Evolutionary conservation across 2,888 invertebrate species (phyloP).

Genomic region (Ichneumon xanthorius): DNA sequence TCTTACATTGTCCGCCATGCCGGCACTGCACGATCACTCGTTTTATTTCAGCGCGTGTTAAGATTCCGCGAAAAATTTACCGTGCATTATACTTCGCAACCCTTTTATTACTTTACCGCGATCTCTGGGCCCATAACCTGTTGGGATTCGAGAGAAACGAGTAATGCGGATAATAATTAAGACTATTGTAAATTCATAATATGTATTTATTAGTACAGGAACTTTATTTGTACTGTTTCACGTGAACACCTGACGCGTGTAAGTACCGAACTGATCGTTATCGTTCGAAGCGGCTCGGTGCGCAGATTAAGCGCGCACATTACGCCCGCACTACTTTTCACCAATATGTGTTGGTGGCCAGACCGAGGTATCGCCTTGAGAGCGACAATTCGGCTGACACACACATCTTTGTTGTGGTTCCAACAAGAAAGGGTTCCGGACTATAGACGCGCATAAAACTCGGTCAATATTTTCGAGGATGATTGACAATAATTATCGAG

Average conservation of each 20-base stretch:
- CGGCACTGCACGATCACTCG: neutral
- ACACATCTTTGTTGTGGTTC: too few species aligned
- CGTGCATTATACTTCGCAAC: neutral
- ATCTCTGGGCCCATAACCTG: constrained; percentile 63
- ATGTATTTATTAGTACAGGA: neutral
- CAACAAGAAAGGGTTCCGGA: too few species aligned
- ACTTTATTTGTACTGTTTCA: neutral
- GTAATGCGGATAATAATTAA: neutral
- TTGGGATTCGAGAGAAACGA: constrained; percentile 25
- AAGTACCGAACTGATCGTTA: neutral
- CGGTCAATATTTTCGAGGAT: too few species aligned
- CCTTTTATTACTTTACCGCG: constrained; percentile 7
- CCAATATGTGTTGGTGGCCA: too few species aligned
- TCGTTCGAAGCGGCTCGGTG: neutral
- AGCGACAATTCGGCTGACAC: too few species aligned
- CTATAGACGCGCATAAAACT: too few species aligned
- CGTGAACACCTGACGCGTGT: neutral
- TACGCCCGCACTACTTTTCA: constrained; percentile 5
- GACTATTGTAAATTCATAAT: too few species aligned
- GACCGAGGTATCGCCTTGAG: neutral
- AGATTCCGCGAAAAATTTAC: constrained; percentile 7
- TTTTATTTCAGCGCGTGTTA: neutral
- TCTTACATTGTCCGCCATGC: constrained; percentile 37
- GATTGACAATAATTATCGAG: too few species aligned
- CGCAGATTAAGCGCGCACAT: neutral